These are phyloP conservation scores for Ricordea florida DNA, from an alignment of 92 coral and sea anemone species.

Conservation along the genomic window DNA sequence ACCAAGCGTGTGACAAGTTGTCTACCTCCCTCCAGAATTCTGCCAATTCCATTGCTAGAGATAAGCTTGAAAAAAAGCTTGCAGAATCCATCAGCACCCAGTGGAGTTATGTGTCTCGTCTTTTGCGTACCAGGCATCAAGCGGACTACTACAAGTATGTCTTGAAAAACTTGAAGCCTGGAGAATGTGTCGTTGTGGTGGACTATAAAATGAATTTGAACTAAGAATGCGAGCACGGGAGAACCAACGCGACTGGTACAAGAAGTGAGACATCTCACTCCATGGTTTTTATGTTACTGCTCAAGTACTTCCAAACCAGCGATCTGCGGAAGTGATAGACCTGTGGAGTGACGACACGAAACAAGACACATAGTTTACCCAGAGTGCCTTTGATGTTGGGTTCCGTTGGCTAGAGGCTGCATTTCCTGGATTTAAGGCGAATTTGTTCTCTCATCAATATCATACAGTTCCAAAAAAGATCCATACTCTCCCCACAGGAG, in stretches of 20 bases:
- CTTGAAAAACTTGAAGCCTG: neutral
- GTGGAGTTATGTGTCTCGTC: no score
- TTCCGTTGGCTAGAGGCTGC: neutral
- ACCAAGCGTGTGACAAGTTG: neutral
- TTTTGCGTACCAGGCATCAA: constrained; percentile 29
- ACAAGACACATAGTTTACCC: neutral
- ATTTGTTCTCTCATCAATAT: neutral
- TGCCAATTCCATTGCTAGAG: neutral
- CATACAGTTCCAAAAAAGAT: no score
- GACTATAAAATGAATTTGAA: constrained; percentile 19
- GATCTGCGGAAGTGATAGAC: neutral
- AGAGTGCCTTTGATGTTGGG: constrained; percentile 6
- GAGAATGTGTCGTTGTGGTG: constrained; percentile 1
- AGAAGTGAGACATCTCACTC: no score
- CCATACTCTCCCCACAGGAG: no score
- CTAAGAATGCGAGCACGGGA: neutral
- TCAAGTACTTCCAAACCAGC: neutral
- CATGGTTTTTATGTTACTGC: neutral
- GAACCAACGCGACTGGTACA: constrained; percentile 15
- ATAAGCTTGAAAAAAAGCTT: neutral
- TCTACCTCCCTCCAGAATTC: neutral
- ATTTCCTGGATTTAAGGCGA: constrained; percentile 7
- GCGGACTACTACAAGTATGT: constrained; percentile 21
- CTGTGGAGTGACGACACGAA: constrained; percentile 21
- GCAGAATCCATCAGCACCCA: neutral